Conservation (phyloP, 2,797 vertebrate species). For the Falco novaeseelandiae region DNA sequence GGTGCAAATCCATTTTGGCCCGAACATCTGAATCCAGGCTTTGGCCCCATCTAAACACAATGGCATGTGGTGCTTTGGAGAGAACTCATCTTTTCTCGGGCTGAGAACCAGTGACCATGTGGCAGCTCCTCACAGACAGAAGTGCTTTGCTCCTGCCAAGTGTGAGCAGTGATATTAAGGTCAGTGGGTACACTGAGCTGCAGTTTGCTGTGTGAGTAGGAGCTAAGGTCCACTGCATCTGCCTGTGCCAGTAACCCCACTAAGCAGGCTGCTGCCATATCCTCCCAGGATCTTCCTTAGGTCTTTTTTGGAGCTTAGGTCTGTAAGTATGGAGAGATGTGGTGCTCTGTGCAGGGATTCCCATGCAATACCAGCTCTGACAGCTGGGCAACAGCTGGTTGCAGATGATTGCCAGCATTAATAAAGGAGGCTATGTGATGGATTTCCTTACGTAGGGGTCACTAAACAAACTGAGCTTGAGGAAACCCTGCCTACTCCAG, state of each 20-base stretch:
- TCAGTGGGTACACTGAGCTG: background rate
- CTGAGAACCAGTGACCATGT: background rate
- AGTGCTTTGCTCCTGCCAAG: background rate
- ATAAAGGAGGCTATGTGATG: conserved; percentile 59
- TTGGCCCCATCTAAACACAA: background rate
- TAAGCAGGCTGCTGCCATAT: background rate
- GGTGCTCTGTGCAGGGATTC: conserved; percentile 12
- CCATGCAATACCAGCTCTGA: conserved; percentile 32
- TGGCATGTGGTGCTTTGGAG: background rate
- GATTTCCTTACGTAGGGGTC: conserved; percentile 23
- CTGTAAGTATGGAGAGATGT: background rate
- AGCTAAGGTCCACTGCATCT: background rate
- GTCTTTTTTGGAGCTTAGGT: background rate
- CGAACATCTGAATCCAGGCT: background rate
- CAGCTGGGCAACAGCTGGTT: conserved; percentile 68
- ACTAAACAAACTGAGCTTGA: conserved; percentile 51
- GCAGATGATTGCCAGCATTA: conserved; percentile 51
- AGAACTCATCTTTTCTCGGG: background rate
- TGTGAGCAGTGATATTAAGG: background rate
- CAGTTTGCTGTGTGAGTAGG: background rate
- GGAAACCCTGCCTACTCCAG: conserved; percentile 40
- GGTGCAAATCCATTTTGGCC: background rate
- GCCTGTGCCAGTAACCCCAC: background rate
- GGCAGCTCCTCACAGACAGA: background rate
- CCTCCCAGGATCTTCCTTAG: background rate